Base-by-base conservation (phyloP, 2,888 invertebrate species). In the Drosophila borealis region DNA sequence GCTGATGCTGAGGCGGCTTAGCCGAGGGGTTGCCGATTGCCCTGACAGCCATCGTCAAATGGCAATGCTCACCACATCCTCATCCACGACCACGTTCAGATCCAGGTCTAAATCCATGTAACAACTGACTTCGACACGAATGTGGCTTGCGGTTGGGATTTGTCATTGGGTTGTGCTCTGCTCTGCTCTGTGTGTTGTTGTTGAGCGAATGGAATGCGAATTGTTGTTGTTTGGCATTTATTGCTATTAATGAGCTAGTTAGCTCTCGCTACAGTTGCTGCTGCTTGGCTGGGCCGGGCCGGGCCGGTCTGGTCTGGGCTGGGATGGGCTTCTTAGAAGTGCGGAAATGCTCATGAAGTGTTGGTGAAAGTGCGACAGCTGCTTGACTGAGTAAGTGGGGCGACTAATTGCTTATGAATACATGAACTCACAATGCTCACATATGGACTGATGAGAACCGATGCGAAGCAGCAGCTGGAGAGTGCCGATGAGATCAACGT, bases 331-430 rank as follows among this genome's bases (percentile, higher is more conserved):
- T 81, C 82, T 79, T 75, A 74, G 82, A 83, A 88, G 60, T 74
- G 80, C 67, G 83, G 71, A 81, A 85, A 72, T 64, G 71, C 45
- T 64, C 49, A 17, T 34, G 62, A 48, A 78, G 54, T 41, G 46
- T 56, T 42, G 88, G 81, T 80, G 88, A 88, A 85, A 83, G 83
- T 82, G 72, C 78, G 66, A 73, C 83, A 88, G 86, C 86, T 83
- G 83, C 59, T 66, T 78, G 83, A 83, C 51, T 70, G 45, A 14
- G 39, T 86, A 88, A 88, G 72, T 88, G 86, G 77, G 55, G 66
- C 82, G 53, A 39, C 70, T 82, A 82, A 82, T 88, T 82, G 82
- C 86, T 53, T 65, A 76, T 85, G 86, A 85, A 88, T 64, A 64
- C 56, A 17, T 29, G 14, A 64, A 69, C 62, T 21, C 56, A 42